Evolutionary conservation across 2,797 vertebrate species (phyloP).

Genomic region (Acanthurus leucopareius): DNA sequence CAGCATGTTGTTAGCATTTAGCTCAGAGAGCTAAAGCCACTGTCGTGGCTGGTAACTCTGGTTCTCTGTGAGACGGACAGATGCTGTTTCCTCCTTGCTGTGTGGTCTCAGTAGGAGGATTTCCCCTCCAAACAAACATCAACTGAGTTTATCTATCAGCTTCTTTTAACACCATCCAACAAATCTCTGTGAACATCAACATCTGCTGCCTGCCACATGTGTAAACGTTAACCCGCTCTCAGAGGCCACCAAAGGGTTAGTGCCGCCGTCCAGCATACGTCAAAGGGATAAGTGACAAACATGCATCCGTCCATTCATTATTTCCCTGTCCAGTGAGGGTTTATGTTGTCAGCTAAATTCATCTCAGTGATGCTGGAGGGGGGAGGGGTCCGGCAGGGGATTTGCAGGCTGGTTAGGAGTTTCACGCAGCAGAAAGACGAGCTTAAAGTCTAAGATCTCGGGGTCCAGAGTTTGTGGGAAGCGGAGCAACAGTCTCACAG

Average conservation of each 20-base stretch:
- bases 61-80: neutral
- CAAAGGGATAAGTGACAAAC: slow-evolving; percentile 43
- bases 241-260: slow-evolving; percentile 1
- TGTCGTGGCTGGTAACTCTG: too few relatives aligned
- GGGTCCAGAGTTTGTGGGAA: slow-evolving; percentile 16
- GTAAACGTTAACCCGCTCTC: slow-evolving; percentile 3
- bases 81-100: neutral
- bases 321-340: slow-evolving; percentile 56
- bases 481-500: neutral
- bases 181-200: slow-evolving; percentile 39
- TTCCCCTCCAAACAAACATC: slow-evolving; percentile 37
- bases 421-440: slow-evolving; percentile 28
- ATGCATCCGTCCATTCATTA: slow-evolving; percentile 48
- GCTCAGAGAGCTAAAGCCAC: too few relatives aligned
- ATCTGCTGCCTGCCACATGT: slow-evolving; percentile 47
- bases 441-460: slow-evolving; percentile 44
- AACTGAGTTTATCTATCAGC: slow-evolving; percentile 1
- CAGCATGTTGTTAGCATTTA: too few relatives aligned
- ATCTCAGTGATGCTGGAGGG: slow-evolving; percentile 48
- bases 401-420: slow-evolving; percentile 43
- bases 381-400: slow-evolving; percentile 42
- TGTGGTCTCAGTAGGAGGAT: slow-evolving; percentile 12
- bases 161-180: slow-evolving; percentile 41
- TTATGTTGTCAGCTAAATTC: slow-evolving; percentile 51
- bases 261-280: slow-evolving; percentile 23